Conservation (phyloP, 2,888 invertebrate species). For the Laspeyria flexula region DNA sequence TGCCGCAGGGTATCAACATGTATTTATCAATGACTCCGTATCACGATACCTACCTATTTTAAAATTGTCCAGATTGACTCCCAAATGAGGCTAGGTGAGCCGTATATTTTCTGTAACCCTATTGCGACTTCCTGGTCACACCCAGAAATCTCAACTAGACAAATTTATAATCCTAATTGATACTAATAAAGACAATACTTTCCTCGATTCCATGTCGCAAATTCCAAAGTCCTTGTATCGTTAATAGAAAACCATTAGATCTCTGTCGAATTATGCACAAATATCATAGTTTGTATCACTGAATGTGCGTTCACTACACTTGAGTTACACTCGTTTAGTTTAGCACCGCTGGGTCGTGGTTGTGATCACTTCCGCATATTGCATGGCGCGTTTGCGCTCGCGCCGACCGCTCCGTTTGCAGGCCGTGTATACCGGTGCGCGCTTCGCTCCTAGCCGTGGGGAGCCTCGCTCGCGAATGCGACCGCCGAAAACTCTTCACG, state of each 20-base stretch:
- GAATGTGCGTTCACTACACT: slow-evolving; percentile 77
- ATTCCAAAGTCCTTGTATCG: slow-evolving; percentile 77
- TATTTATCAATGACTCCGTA: slow-evolving; percentile 78
- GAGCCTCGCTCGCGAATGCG: slow-evolving; percentile 84
- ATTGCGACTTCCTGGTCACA: slow-evolving; percentile 58
- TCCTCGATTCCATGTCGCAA: slow-evolving; percentile 82
- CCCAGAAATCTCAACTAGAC: slow-evolving; percentile 32
- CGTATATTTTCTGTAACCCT: slow-evolving; percentile 49
- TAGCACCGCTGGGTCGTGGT: slow-evolving; percentile 59
- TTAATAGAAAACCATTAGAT: slow-evolving; percentile 76
- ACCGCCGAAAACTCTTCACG: slow-evolving; percentile 84
- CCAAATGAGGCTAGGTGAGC: slow-evolving; percentile 60
- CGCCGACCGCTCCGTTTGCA: slow-evolving; percentile 57
- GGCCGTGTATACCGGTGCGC: slow-evolving; percentile 62
- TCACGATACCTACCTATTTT: slow-evolving; percentile 58
- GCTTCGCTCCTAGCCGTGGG: slow-evolving; percentile 75
- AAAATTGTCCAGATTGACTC: slow-evolving; percentile 58
- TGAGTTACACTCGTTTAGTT: slow-evolving; percentile 66
- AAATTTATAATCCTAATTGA: slow-evolving; percentile 13
- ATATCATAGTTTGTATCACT: slow-evolving; percentile 81
- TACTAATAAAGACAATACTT: slow-evolving; percentile 72
- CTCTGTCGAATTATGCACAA: slow-evolving; percentile 74
- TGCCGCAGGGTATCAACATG: slow-evolving; percentile 73
- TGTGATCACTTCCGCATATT: slow-evolving; percentile 83
- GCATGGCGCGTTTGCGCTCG: slow-evolving; percentile 69